Percentiles rank a stretch among this genome's conserved stretches.
Evolutionary conservation across 2,888 invertebrate species (phyloP).

Genomic region (Caenorhabditis afra): DNA sequence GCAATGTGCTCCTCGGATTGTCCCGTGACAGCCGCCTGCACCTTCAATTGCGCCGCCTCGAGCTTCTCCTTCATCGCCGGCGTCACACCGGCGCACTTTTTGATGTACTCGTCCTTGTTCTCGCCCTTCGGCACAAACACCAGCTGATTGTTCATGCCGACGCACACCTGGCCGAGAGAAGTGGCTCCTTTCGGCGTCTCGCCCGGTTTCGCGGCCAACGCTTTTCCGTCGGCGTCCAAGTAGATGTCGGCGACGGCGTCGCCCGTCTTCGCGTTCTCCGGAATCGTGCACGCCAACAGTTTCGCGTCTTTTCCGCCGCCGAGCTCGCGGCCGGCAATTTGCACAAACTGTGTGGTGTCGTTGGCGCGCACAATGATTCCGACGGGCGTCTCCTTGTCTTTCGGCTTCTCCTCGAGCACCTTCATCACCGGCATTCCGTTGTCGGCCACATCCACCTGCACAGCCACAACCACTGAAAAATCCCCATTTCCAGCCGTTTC

Average conservation of each 20-base stretch:
- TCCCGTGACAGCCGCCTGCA: conserved; percentile 52
- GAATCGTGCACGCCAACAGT: conserved; percentile 46
- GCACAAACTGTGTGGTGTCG: conserved; percentile 46
- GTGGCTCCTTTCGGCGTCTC: conserved; percentile 36
- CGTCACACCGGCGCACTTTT: conserved; percentile 32
- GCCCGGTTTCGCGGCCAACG: conserved; percentile 47
- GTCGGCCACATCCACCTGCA: conserved; percentile 48
- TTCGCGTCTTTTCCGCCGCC: conserved; percentile 53
- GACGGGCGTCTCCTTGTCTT: conserved; percentile 47
- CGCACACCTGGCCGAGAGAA: conserved; percentile 41
- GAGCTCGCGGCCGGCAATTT: conserved; percentile 49
- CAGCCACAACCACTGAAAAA: conserved; percentile 47
- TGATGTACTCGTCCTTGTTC: conserved; percentile 32
- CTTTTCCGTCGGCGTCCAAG: conserved; percentile 39
- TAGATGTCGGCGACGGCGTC: conserved; percentile 48
- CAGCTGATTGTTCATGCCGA: conserved; percentile 48
- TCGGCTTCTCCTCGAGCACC: conserved; percentile 40
- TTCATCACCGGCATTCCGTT: conserved; percentile 60
- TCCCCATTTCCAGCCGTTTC: no score
- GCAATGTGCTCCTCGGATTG: conserved; percentile 47
- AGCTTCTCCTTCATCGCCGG: conserved; percentile 33
- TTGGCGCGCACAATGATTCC: conserved; percentile 43
- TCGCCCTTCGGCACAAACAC: conserved; percentile 54
- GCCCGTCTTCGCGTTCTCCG: conserved; percentile 49
- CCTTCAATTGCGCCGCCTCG: conserved; percentile 36